Conservation (phyloP, 2,113 vertebrate genomes). For the Ornithorhynchus anatinus region DNA sequence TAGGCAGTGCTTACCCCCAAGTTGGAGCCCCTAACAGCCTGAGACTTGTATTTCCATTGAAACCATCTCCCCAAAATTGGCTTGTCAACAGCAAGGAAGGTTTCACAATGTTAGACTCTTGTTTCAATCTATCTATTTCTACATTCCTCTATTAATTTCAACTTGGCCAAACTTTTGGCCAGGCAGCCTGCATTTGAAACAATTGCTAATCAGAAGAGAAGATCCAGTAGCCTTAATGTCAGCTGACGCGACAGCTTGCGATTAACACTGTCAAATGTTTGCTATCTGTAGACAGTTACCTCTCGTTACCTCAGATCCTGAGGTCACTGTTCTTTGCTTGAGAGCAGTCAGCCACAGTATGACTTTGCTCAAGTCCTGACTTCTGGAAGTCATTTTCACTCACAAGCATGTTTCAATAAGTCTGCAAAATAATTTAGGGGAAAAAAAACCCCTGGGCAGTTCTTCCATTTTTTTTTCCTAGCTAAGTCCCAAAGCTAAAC, state of each 20-base stretch:
- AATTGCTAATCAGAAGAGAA: background rate
- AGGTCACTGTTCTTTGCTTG: conserved; percentile 33
- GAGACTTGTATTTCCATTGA: too few species aligned
- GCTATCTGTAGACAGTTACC: conserved; percentile 36
- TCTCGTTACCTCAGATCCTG: conserved; percentile 42
- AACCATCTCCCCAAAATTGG: too few species aligned
- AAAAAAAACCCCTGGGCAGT: conserved; percentile 23
- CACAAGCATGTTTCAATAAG: conserved; percentile 56
- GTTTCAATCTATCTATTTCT: too few species aligned
- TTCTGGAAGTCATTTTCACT: conserved; percentile 74
- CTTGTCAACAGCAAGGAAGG: too few species aligned
- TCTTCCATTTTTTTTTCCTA: conserved; percentile 29
- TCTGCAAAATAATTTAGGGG: conserved; percentile 64
- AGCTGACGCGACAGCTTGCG: background rate
- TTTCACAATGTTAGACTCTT: too few species aligned
- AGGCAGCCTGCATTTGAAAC: background rate
- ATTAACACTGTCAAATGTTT: conserved; percentile 27
- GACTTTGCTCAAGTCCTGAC: conserved; percentile 40
- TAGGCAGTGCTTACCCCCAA: too few species aligned
- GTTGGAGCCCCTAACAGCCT: too few species aligned
- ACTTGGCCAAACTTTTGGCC: conserved; percentile 4
- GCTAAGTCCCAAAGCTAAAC: conserved; percentile 33
- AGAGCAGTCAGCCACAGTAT: conserved; percentile 29
- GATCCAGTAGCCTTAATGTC: background rate
- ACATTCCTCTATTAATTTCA: background rate